Percentiles rank a stretch among this genome's conserved stretches.
Conservation (phyloP, 2,888 invertebrate species). For the Busseola fusca region DNA sequence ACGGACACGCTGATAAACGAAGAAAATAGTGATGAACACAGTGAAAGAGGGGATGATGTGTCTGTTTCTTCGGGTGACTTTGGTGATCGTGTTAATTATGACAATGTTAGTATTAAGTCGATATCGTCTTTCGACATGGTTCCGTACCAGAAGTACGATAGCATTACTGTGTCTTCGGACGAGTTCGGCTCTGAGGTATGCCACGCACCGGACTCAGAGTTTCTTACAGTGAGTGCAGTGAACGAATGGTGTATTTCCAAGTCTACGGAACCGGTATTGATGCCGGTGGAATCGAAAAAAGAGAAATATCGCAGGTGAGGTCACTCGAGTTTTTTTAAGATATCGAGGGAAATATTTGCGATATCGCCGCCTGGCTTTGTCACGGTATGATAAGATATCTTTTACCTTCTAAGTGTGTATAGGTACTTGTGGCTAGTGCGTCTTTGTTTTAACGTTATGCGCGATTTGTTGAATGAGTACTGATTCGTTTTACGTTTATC, state of each 20-base stretch:
- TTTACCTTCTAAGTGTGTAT: slow-evolving; percentile 70
- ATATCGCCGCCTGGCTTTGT: slow-evolving; percentile 79
- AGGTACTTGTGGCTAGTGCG: slow-evolving; percentile 72
- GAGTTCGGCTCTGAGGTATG: slow-evolving; percentile 87
- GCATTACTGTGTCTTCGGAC: slow-evolving; percentile 87
- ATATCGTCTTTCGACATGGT: slow-evolving; percentile 87
- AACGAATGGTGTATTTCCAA: slow-evolving; percentile 87
- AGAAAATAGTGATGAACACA: slow-evolving; percentile 76
- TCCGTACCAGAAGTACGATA: slow-evolving; percentile 86
- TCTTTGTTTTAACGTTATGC: slow-evolving; percentile 68
- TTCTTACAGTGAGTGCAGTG: slow-evolving; percentile 87
- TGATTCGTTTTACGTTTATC: slow-evolving; percentile 9
- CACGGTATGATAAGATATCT: slow-evolving; percentile 79
- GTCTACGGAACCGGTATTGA: slow-evolving; percentile 80
- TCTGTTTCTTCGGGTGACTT: slow-evolving; percentile 79
- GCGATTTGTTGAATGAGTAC: slow-evolving; percentile 24
- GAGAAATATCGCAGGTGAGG: slow-evolving; percentile 88
- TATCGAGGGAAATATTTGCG: slow-evolving; percentile 78
- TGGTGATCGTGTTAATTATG: slow-evolving; percentile 83
- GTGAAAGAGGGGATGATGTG: slow-evolving; percentile 79
- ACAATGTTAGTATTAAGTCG: slow-evolving; percentile 87
- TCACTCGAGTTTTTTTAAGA: slow-evolving; percentile 73
- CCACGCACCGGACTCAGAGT: slow-evolving; percentile 84
- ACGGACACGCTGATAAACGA: slow-evolving; percentile 86
- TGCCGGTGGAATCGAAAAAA: slow-evolving; percentile 86